phyloP scores from a whole-genome alignment of 2,797 vertebrate species.

The Sebastes cheni region DNA sequence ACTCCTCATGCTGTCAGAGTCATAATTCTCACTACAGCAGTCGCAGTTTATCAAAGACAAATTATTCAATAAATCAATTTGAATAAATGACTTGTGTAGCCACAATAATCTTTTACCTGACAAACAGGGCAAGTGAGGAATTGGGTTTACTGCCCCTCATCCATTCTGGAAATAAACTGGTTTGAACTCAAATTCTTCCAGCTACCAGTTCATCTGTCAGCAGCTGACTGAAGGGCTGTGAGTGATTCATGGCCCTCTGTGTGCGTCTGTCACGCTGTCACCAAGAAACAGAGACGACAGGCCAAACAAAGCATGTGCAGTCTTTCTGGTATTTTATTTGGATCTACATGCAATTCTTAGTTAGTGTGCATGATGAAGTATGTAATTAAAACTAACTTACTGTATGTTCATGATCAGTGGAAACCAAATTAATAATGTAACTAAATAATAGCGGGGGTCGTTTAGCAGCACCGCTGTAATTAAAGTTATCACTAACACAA shows the following conservation, averaged over 20 bases:
- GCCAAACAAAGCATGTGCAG: constrained; percentile 41
- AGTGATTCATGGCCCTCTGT: constrained; percentile 45
- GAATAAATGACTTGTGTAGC: constrained; percentile 11
- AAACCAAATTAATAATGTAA: constrained; percentile 23
- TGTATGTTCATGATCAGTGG: constrained; percentile 11
- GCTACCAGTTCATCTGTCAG: constrained; percentile 34
- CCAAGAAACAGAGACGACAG: constrained; percentile 24
- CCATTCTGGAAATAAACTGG: constrained; percentile 18
- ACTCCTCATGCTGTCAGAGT: constrained; percentile 13
- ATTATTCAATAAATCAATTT: constrained; percentile 1
- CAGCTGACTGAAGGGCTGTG: constrained; percentile 22
- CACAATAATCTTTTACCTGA: background rate
- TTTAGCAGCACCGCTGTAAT: constrained; percentile 5
- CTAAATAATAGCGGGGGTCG: constrained; percentile 17
- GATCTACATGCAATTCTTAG: constrained; percentile 1
- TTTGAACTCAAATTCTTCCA: constrained; percentile 5
- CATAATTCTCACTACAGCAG: background rate
- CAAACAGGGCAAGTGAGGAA: background rate
- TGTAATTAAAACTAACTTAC: constrained; percentile 26
- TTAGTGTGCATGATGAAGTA: background rate
- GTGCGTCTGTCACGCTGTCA: constrained; percentile 37
- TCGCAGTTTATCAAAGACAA: background rate
- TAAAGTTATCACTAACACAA: background rate
- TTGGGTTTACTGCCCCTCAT: background rate
- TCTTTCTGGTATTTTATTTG: constrained; percentile 12